Evolutionary conservation across 2,797 vertebrate species (phyloP).

Genomic region (Enteromius radiatus): DNA sequence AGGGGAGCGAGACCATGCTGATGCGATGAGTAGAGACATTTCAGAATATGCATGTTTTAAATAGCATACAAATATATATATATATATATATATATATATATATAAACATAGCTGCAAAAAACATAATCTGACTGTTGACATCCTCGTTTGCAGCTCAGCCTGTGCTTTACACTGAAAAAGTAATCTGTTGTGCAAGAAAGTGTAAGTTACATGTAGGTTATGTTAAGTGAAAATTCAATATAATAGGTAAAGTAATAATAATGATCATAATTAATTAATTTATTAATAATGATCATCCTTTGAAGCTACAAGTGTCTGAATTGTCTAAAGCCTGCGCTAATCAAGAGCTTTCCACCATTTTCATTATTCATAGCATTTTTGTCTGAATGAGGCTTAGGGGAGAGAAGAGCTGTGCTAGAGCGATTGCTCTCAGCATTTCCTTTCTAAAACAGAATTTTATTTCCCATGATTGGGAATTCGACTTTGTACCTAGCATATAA

Average conservation of each 20-base stretch:
- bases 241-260: too few relatives aligned
- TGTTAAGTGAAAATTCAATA: not conserved
- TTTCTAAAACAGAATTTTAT: not conserved
- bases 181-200: conserved; percentile 16
- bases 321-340: not conserved
- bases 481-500: not conserved
- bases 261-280: too few relatives aligned
- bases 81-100: too few relatives aligned
- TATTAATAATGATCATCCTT: too few relatives aligned
- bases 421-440: not conserved
- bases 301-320: not conserved
- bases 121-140: conserved; percentile 5
- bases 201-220: conserved; percentile 12
- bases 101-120: not conserved
- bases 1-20: not conserved
- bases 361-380: not conserved
- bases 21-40: not conserved
- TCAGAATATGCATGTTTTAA: not conserved
- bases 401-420: not conserved
- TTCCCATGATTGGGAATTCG: not conserved
- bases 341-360: not conserved
- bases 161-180: conserved; percentile 19
- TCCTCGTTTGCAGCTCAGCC: not conserved
- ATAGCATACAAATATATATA: not conserved
- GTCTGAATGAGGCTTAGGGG: not conserved